phyloP scores from a whole-genome alignment of 2,113 vertebrate species.

The Odontesthes bonariensis region DNA sequence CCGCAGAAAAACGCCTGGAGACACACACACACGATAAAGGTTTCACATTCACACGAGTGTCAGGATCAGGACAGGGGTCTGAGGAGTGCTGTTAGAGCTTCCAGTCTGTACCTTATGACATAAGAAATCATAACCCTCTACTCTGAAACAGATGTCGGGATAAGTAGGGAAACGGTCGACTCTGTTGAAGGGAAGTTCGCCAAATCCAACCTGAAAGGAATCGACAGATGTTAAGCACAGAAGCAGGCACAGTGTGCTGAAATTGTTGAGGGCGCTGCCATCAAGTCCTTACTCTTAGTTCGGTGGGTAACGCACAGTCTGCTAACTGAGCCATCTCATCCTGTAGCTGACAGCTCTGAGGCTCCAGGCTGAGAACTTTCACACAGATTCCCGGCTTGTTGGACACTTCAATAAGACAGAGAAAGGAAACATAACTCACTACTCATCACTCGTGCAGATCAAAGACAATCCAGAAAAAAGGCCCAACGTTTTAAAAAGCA shows the following conservation, averaged over 20 bases:
- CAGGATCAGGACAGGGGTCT: not conserved
- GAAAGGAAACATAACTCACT: not conserved
- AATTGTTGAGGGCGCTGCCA: not conserved
- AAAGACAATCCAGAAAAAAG: not conserved
- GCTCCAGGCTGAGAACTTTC: constrained; percentile 94
- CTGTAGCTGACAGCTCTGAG: constrained; percentile 87
- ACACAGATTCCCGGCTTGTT: constrained; percentile 96
- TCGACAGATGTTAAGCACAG: not conserved
- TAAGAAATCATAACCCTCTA: constrained; percentile 88
- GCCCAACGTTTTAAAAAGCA: not conserved
- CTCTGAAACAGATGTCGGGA: constrained; percentile 93
- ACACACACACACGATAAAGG: constrained; percentile 32
- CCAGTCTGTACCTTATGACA: constrained; percentile 90
- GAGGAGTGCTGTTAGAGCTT: not conserved
- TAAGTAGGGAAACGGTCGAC: constrained; percentile 89
- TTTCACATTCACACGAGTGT: not conserved
- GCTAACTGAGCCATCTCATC: constrained; percentile 93
- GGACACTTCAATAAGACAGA: constrained; percentile 82
- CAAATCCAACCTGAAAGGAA: constrained; percentile 89
- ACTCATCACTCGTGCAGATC: not conserved
- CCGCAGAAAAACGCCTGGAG: constrained; percentile 95
- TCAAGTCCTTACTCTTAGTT: constrained; percentile 86
- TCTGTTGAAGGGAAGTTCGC: constrained; percentile 93
- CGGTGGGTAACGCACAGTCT: constrained; percentile 89
- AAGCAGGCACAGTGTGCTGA: not conserved